phyloP scores from a whole-genome alignment of 2,797 vertebrate genomes.

The Hylomyscus alleni region DNA sequence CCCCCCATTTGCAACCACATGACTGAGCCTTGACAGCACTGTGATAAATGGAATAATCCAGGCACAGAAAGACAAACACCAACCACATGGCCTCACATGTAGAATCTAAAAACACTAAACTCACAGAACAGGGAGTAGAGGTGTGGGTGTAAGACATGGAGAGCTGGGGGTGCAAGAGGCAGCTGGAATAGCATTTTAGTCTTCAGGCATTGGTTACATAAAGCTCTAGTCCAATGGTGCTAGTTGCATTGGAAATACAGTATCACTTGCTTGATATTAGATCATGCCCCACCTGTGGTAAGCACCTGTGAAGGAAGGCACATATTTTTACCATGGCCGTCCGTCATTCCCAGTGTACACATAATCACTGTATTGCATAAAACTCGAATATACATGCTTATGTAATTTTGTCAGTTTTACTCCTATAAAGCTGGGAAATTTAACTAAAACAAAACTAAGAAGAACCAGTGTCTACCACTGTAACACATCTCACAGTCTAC shows the following conservation, averaged over 20 bases:
- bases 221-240: not conserved
- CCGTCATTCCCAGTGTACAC: not conserved
- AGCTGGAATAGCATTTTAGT: not conserved
- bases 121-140: not conserved
- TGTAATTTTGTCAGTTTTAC: too few species aligned
- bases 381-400: not conserved
- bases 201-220: too few species aligned
- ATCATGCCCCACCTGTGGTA: not conserved
- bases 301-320: not conserved
- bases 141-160: not conserved
- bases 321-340: accelerated
- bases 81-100: not conserved
- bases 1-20: not conserved
- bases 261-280: not conserved
- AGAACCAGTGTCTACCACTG: not conserved
- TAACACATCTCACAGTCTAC: accelerated
- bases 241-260: not conserved
- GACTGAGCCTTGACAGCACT: not conserved
- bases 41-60: not conserved
- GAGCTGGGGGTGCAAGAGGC: not conserved
- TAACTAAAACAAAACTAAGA: not conserved
- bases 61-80: not conserved
- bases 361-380: not conserved
- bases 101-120: not conserved
- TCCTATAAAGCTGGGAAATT: not conserved